These are phyloP conservation scores for Lepeophtheirus nordmannii DNA, from an alignment of 2,888 invertebrate species.

Conservation along the genomic window DNA sequence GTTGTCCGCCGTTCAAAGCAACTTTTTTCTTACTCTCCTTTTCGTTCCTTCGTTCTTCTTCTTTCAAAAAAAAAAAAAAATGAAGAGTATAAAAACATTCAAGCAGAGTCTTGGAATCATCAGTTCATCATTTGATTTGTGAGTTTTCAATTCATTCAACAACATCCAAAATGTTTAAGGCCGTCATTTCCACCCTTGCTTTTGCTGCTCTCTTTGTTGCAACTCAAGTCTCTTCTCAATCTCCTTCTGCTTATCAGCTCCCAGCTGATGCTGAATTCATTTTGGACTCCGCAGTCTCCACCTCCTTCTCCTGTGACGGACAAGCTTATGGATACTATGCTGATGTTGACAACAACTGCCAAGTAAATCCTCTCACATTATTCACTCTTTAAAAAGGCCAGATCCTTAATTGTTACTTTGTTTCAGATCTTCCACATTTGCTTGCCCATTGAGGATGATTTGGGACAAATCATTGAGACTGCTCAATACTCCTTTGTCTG, in stretches of 20 bases:
- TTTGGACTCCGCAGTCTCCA: constrained; percentile 23
- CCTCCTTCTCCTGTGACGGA: constrained; percentile 27
- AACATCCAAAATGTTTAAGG: neutral
- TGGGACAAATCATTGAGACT: constrained; percentile 25
- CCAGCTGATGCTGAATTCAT: constrained; percentile 27
- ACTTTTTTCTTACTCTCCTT: too few species aligned
- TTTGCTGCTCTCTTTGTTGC: neutral
- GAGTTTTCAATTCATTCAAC: neutral
- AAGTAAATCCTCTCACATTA: constrained; percentile 18
- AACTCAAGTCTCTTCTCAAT: neutral
- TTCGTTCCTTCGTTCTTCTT: too few species aligned
- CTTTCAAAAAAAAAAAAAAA: neutral
- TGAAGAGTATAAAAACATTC: neutral
- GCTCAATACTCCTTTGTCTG: constrained; percentile 28
- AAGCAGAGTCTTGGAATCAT: neutral
- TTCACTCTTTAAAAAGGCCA: too few species aligned
- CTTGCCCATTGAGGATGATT: constrained; percentile 25
- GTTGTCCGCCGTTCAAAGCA: too few species aligned
- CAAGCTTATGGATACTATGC: constrained; percentile 28
- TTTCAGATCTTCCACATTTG: constrained; percentile 28
- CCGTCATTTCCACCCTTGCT: neutral
- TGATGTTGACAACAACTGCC: constrained; percentile 28
- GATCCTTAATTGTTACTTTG: neutral
- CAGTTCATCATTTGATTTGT: constrained; percentile 8
- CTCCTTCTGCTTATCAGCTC: constrained; percentile 22